Evolutionary conservation across 1,140 invertebrate genomes (phyloP), one percentile per base, ranked within the genome.

Genomic region (Palaemon carinicauda): DNA sequence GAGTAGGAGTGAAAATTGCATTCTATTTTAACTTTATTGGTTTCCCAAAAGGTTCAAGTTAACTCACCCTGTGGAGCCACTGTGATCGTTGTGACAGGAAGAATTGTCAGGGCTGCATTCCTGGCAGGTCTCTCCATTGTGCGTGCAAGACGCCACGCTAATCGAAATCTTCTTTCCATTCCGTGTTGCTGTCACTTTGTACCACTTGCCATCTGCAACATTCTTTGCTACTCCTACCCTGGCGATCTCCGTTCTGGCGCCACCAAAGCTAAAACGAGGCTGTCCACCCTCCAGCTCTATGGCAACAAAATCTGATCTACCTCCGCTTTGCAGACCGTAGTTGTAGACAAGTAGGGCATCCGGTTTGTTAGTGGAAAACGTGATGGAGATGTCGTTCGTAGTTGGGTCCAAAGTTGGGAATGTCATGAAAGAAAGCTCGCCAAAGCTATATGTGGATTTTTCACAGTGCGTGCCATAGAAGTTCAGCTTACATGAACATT

Each of bases 381-480:
- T 95, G 33, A 98, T 94, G 0, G 96, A 96, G 77, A 98, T 97
- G 89, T 98, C 96, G 91, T 97, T 98, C 2, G 96, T 97, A 73
- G 95, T 96, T 1, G 95, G 94, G 90, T 97, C 96, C 60, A 98
- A 90, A 0, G 96, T 92, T 4, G 95, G 94, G 91, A 98, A 98
- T 17, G 95, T 93, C 95, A 98, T 97, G 91, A 94, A 98, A 0
- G 97, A 98, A 0, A 97, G 92, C 89, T 96, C 96, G 79, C 94
- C 93, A 91, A 99, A 98, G 21, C 97, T 97, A 91, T 95, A 97
- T 12, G 96, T 97, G 0, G 96, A 95, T 87, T 95, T 95, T 91
- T 98, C 96, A 91, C 97, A 99, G 90, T 96, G 95, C 27, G 95
- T 93, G 14, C 97, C 98, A 91, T 97, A 97, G n/a, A 95, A 94